Percentiles rank a stretch among this genome's conserved stretches.
Conservation (phyloP, 2,113 vertebrate genomes). For the Pteronura brasiliensis region DNA sequence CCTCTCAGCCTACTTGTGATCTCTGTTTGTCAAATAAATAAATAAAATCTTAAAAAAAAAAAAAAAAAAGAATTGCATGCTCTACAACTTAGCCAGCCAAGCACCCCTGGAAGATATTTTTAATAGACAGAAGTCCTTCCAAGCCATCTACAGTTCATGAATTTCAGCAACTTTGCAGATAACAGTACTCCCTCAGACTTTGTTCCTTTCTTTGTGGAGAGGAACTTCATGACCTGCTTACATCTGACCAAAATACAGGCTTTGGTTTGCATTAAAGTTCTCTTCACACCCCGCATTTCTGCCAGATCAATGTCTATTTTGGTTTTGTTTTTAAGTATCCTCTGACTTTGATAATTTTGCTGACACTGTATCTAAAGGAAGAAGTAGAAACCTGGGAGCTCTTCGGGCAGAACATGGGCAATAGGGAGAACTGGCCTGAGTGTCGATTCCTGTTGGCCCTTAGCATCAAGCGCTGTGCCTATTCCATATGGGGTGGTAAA, state of each 20-base stretch:
- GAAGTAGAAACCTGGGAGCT: not conserved
- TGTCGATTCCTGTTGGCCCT: not conserved
- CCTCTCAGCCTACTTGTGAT: not conserved
- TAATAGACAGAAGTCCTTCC: not conserved
- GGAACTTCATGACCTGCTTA: not conserved
- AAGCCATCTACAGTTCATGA: not conserved
- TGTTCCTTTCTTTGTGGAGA: not conserved
- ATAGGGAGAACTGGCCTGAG: no score
- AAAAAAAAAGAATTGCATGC: not conserved
- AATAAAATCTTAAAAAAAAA: no score
- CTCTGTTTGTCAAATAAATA: not conserved
- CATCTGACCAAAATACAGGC: not conserved
- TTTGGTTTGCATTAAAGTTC: not conserved
- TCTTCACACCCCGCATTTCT: not conserved
- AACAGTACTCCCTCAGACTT: not conserved
- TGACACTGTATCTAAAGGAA: not conserved
- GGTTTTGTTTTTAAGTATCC: not conserved
- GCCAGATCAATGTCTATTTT: not conserved
- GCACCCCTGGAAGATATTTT: not conserved
- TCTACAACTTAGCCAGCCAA: not conserved
- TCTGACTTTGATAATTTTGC: not conserved
- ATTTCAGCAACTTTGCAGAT: not conserved
- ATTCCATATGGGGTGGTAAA: not conserved
- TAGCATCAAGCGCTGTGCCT: not conserved
- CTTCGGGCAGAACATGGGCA: not conserved